Evolutionary conservation across 2,888 invertebrate genomes (phyloP), one percentile per base, ranked within the genome.

Genomic region (Morpho achilles): DNA sequence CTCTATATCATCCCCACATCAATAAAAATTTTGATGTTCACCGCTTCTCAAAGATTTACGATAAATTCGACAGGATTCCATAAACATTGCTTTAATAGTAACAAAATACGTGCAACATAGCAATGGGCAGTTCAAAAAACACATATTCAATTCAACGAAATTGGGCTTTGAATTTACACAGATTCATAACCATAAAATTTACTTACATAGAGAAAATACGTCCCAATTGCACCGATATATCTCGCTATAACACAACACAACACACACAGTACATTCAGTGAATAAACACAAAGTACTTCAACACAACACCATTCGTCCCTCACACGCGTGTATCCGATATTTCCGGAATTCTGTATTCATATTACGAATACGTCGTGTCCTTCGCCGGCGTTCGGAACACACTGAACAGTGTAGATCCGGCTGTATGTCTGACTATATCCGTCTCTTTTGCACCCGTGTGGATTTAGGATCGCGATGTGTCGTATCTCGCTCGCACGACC

Each of bases 341-440:
- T 49, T 52, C 49, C 45, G 48, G 58, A 58, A 52, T 53, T 43
- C 23, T 16, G 46, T 50, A 41, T 59, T 42, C 40, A 50, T 57
- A 41, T 51, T 41, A 53, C 44, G 56, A 39, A 58, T 58, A 60
- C 65, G 63, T 58, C 72, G 74, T 73, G 75, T 74, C 69, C 70
- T 76, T 71, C 73, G 67, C 80, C 77, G 77, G 73, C 72, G 82
- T 80, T 81, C 78, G 72, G 71, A 73, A 74, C 77, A 80, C 70
- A 89, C 89, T 89, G 89, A 86, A 82, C 81, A 69, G 73, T 79
- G 75, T 78, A 74, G 73, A 75, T 85, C 82, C 77, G 79, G 85
- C 79, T 72, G 75, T 74, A 69, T 77, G 76, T 71, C 75, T 72
- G 64, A 66, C 58, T 84, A 69, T 74, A 53, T 53, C 69, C 61